A percentile compares a stretch with the other conserved stretches of the same genome.
phyloP scores from a whole-genome alignment of 2,797 vertebrate species.

The Euphonia xanthogaster region DNA sequence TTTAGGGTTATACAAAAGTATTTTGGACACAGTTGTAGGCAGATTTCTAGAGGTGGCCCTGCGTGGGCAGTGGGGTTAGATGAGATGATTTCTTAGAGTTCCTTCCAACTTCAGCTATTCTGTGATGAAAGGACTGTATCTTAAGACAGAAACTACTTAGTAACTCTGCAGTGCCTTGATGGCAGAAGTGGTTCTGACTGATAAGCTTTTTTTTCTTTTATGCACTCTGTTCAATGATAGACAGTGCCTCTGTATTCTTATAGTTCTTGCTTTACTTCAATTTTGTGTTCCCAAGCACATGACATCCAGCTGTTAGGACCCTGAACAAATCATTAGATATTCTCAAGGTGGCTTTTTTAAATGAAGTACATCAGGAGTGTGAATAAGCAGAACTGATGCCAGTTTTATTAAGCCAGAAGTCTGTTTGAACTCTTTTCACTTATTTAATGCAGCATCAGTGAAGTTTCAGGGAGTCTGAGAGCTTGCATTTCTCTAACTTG shows the following conservation, averaged over 20 bases:
- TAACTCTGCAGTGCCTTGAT: neutral
- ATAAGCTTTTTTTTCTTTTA: neutral
- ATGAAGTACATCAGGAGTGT: neutral
- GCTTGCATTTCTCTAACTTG: neutral
- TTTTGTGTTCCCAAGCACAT: neutral
- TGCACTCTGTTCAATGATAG: neutral
- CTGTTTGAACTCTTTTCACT: neutral
- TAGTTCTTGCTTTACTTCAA: neutral
- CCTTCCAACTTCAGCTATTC: neutral
- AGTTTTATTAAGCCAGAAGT: neutral
- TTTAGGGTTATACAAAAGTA: fast-evolving
- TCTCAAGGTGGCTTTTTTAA: neutral
- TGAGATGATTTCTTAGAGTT: neutral
- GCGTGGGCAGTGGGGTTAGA: neutral
- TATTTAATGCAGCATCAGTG: neutral
- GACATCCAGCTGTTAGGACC: neutral
- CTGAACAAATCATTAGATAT: neutral
- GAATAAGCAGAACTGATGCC: neutral
- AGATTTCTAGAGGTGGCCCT: neutral
- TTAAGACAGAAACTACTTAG: neutral
- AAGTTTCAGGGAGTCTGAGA: neutral
- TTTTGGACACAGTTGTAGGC: fast-evolving
- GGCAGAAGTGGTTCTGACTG: neutral
- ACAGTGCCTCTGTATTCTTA: neutral
- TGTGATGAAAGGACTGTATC: neutral